Conservation (phyloP, 2,888 invertebrate genomes). For the Phlogophora meticulosa region DNA sequence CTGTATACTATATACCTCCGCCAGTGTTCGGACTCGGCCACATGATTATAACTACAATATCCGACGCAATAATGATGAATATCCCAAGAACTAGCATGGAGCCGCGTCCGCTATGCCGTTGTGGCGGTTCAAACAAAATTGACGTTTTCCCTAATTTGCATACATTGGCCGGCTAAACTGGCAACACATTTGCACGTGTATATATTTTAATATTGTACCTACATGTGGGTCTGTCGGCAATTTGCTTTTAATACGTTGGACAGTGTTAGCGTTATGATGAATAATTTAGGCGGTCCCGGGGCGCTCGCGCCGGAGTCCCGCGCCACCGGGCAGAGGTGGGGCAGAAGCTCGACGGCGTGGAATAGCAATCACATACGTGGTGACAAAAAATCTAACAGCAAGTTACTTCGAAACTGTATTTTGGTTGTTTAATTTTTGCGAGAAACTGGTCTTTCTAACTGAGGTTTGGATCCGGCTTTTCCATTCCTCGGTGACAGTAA, state of each 20-base stretch:
- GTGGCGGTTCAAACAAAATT: conserved; percentile 44
- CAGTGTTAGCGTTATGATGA: conserved; percentile 75
- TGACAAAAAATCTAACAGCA: not conserved
- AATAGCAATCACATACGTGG: not conserved
- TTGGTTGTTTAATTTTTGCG: not conserved
- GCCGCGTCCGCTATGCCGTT: conserved; percentile 21
- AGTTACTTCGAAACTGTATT: not conserved
- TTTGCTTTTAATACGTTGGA: conserved; percentile 64
- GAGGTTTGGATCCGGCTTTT: not conserved
- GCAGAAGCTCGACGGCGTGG: not conserved
- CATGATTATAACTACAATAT: conserved; percentile 26
- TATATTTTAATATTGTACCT: conserved; percentile 53
- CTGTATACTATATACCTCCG: conserved; percentile 9
- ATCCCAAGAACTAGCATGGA: conserved; percentile 40
- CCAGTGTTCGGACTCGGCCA: conserved; percentile 5
- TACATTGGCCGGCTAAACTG: conserved; percentile 42
- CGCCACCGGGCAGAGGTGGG: not conserved
- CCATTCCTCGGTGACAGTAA: not conserved
- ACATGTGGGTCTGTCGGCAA: conserved; percentile 46
- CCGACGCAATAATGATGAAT: conserved; percentile 25
- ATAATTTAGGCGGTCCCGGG: conserved; percentile 68
- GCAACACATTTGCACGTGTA: conserved; percentile 50
- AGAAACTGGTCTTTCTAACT: not conserved
- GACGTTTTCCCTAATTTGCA: conserved; percentile 55
- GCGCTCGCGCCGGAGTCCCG: conserved; percentile 15